phyloP scores from a whole-genome alignment of 2,888 invertebrate genomes.

The Coenonympha arcania region DNA sequence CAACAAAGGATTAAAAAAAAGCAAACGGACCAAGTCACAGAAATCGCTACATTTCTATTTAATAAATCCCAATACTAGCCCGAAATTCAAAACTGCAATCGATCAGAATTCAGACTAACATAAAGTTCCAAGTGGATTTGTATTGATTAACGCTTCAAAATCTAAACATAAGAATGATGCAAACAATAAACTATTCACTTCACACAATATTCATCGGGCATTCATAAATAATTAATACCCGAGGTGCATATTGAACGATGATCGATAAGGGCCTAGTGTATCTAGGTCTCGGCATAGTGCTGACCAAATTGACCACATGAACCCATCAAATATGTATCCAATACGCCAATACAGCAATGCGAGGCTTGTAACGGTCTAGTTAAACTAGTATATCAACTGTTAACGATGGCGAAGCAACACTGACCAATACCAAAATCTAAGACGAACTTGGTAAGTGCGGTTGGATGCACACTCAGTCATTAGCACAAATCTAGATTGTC shows the following conservation, averaged over 20 bases:
- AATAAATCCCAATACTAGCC: too few relatives aligned
- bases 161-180: background rate
- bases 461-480: background rate
- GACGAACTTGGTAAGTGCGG: background rate
- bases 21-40: too few relatives aligned
- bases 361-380: background rate
- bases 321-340: slow-evolving; percentile 32
- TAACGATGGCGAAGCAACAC: background rate
- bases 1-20: too few relatives aligned
- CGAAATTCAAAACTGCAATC: too few relatives aligned
- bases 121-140: too few relatives aligned
- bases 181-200: background rate
- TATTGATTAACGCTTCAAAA: too few relatives aligned
- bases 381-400: background rate
- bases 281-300: slow-evolving; percentile 32
- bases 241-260: slow-evolving; percentile 24
- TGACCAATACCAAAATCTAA: background rate
- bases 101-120: too few relatives aligned
- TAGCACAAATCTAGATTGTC: background rate
- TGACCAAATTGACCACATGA: slow-evolving; percentile 33
- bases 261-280: slow-evolving; percentile 28
- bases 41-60: too few relatives aligned
- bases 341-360: slow-evolving; percentile 14
- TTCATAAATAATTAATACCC: slow-evolving; percentile 15
- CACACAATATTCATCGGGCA: slow-evolving; percentile 13